Percentiles rank a stretch among this genome's conserved stretches.
Conservation (phyloP, 2,888 invertebrate genomes). For the Tetragonisca angustula region DNA sequence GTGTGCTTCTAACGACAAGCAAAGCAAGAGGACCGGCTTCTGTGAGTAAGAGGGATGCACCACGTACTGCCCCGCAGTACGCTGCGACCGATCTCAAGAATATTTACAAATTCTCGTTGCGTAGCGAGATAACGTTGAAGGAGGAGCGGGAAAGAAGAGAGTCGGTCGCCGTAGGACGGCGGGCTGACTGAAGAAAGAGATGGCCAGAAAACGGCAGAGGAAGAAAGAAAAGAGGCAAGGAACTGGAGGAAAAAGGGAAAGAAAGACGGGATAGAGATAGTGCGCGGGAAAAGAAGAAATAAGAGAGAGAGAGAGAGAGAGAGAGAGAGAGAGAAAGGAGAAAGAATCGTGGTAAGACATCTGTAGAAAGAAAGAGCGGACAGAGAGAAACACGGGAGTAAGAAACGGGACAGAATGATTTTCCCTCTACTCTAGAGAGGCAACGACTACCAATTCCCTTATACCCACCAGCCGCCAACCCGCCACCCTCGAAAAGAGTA, state of each 20-base stretch:
- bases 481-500: constrained; percentile 78
- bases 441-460: constrained; percentile 73
- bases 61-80: constrained; percentile 48
- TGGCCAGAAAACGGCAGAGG: neutral
- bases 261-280: neutral
- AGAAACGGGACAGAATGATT: constrained; percentile 51
- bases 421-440: constrained; percentile 61
- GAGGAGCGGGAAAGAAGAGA: constrained; percentile 27
- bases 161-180: constrained; percentile 27
- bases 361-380: constrained; percentile 17
- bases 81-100: constrained; percentile 52
- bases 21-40: constrained; percentile 43
- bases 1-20: constrained; percentile 46
- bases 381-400: constrained; percentile 15
- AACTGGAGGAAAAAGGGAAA: neutral
- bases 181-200: constrained; percentile 26
- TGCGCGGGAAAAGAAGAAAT: neutral
- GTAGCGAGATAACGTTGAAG: constrained; percentile 77
- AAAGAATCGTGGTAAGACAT: constrained; percentile 21
- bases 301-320: neutral
- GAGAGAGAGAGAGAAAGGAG: constrained; percentile 24
- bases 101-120: constrained; percentile 81
- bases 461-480: constrained; percentile 72
- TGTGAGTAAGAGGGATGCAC: constrained; percentile 28
- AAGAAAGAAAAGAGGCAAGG: constrained; percentile 7